These are phyloP conservation scores for Synergus gifuensis DNA, from an alignment of 2,888 invertebrate genomes.

Conservation along the genomic window DNA sequence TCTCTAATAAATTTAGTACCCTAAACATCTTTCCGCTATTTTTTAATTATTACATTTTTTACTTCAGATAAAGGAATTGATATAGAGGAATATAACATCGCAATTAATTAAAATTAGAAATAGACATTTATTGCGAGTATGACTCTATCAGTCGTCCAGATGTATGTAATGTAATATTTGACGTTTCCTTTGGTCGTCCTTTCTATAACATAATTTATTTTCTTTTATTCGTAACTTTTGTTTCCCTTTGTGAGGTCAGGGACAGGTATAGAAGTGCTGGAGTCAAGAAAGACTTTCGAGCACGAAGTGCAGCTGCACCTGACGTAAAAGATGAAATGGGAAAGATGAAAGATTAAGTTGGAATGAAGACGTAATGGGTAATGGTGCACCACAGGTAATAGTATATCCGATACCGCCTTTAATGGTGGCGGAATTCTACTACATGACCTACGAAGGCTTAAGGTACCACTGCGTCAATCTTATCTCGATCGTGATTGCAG, in stretches of 20 bases:
- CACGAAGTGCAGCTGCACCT: slow-evolving; percentile 36
- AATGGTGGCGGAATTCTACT: slow-evolving; percentile 28
- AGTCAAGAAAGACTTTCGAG: not conserved
- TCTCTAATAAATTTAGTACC: not conserved
- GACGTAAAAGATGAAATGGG: slow-evolving; percentile 25
- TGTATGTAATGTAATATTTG: too few relatives aligned
- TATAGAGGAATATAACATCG: too few relatives aligned
- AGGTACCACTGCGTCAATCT: slow-evolving; percentile 44
- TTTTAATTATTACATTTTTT: not conserved
- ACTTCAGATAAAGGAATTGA: not conserved
- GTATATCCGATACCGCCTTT: slow-evolving; percentile 3
- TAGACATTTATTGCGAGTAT: too few relatives aligned
- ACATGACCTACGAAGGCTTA: slow-evolving; percentile 29
- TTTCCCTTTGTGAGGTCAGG: not conserved
- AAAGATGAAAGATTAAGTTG: slow-evolving; percentile 38
- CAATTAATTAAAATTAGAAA: too few relatives aligned
- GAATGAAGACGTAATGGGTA: slow-evolving; percentile 38
- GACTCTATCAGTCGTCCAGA: too few relatives aligned
- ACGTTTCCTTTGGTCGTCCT: not conserved
- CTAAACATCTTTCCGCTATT: not conserved
- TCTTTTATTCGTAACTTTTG: not conserved
- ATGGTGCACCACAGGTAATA: slow-evolving; percentile 11
- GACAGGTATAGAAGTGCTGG: not conserved
- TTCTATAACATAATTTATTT: not conserved
- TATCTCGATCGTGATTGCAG: slow-evolving; percentile 53